phyloP scores from a whole-genome alignment of 2,888 invertebrate species.

The Trichogramma evanescens region DNA sequence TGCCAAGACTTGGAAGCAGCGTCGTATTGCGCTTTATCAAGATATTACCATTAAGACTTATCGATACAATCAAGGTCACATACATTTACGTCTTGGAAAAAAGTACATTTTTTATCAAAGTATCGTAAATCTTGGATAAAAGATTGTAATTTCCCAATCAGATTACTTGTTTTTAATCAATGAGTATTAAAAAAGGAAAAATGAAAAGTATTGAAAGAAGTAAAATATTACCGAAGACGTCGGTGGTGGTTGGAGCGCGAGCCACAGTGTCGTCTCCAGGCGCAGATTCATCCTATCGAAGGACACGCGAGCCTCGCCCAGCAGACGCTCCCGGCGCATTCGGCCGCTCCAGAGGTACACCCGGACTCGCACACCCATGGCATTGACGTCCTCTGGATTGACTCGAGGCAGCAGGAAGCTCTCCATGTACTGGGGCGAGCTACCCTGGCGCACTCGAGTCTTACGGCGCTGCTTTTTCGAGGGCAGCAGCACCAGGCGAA shows the following conservation, averaged over 20 bases:
- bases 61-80: too few species aligned
- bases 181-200: not conserved
- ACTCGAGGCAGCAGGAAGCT: constrained; percentile 85
- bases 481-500: constrained; percentile 80
- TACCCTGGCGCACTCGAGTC: constrained; percentile 85
- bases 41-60: too few species aligned
- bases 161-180: too few species aligned
- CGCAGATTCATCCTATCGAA: constrained; percentile 86
- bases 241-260: constrained; percentile 62
- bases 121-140: too few species aligned
- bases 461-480: constrained; percentile 91
- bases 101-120: too few species aligned
- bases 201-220: not conserved
- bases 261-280: constrained; percentile 83
- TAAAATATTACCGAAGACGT: constrained; percentile 33
- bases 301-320: constrained; percentile 85
- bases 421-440: constrained; percentile 89
- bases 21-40: too few species aligned
- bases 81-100: too few species aligned
- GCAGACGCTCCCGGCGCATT: constrained; percentile 83
- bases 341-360: constrained; percentile 83
- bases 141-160: too few species aligned
- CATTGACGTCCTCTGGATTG: constrained; percentile 90
- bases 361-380: constrained; percentile 82
- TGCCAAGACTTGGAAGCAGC: too few species aligned